Evolutionary conservation across 2,888 invertebrate genomes (phyloP).

Genomic region (Heliconius cydno): DNA sequence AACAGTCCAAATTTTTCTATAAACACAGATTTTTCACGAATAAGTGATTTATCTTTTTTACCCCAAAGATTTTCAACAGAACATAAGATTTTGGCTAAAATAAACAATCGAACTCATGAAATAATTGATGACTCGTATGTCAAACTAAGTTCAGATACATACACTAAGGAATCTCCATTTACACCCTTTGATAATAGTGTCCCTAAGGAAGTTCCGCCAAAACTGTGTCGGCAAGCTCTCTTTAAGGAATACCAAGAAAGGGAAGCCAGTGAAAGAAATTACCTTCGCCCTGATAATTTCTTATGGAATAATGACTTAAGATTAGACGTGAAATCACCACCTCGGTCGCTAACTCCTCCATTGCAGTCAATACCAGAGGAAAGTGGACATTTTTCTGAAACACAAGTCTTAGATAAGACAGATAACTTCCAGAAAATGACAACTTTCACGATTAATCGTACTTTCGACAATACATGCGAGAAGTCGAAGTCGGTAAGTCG

Average conservation of each 20-base stretch:
- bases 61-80: constrained; percentile 78
- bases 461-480: constrained; percentile 67
- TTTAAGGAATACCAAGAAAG: constrained; percentile 68
- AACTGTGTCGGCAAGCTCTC: constrained; percentile 71
- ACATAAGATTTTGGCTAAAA: constrained; percentile 66
- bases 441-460: constrained; percentile 75
- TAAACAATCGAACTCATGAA: constrained; percentile 69
- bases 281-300: constrained; percentile 60
- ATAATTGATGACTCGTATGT: constrained; percentile 61
- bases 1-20: constrained; percentile 78
- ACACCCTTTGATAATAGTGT: constrained; percentile 60
- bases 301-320: constrained; percentile 68
- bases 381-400: constrained; percentile 66
- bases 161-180: constrained; percentile 78
- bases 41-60: constrained; percentile 75
- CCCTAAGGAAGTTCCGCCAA: constrained; percentile 62
- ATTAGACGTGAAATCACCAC: constrained; percentile 64
- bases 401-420: constrained; percentile 64
- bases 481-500: constrained; percentile 54
- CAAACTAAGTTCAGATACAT: constrained; percentile 77
- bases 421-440: constrained; percentile 57
- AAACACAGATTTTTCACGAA: constrained; percentile 77
- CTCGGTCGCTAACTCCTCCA: constrained; percentile 70
- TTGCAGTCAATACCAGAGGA: constrained; percentile 81
- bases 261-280: constrained; percentile 58